Conservation (phyloP, 2,113 vertebrate genomes). For the Oryzias curvinotus region DNA sequence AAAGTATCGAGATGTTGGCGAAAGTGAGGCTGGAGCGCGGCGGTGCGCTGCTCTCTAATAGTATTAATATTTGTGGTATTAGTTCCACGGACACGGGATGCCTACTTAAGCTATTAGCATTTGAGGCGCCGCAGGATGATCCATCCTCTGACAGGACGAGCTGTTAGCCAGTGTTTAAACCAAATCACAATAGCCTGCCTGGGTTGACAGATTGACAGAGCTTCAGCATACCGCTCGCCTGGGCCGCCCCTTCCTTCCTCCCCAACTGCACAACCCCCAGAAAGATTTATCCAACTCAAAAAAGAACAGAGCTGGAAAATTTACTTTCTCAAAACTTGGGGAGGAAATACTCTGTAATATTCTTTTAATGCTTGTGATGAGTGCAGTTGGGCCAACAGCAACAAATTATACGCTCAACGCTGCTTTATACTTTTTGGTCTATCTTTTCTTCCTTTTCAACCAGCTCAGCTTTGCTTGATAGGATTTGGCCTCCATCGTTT, state of each 20-base stretch:
- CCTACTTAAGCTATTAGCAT: conserved; percentile 80
- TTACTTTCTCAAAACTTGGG: conserved; percentile 29
- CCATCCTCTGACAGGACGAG: conserved; percentile 71
- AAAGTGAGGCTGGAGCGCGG: conserved; percentile 48
- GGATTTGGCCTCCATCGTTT: conserved; percentile 42
- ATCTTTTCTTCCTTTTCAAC: conserved; percentile 12
- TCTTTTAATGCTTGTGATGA: conserved; percentile 5
- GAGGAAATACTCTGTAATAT: conserved; percentile 9
- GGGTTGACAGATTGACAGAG: conserved; percentile 64
- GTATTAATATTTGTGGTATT: conserved; percentile 80
- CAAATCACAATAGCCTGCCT: conserved; percentile 69
- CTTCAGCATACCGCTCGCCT: conserved; percentile 31
- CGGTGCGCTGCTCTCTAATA: conserved; percentile 73
- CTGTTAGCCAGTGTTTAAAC: conserved; percentile 71
- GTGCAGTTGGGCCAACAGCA: neutral
- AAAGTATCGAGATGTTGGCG: conserved; percentile 71
- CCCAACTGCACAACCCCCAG: neutral
- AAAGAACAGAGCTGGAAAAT: conserved; percentile 14
- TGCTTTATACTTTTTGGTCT: conserved; percentile 1
- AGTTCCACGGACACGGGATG: conserved; percentile 76
- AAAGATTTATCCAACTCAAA: conserved; percentile 16
- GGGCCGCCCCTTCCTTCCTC: conserved; percentile 26
- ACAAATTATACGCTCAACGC: neutral
- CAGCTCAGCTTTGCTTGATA: conserved; percentile 37
- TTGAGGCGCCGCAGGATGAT: conserved; percentile 71